Evolutionary conservation across 1,140 invertebrate genomes (phyloP), one percentile per base, ranked within the genome.

Genomic region (Trialeurodes vaporariorum): DNA sequence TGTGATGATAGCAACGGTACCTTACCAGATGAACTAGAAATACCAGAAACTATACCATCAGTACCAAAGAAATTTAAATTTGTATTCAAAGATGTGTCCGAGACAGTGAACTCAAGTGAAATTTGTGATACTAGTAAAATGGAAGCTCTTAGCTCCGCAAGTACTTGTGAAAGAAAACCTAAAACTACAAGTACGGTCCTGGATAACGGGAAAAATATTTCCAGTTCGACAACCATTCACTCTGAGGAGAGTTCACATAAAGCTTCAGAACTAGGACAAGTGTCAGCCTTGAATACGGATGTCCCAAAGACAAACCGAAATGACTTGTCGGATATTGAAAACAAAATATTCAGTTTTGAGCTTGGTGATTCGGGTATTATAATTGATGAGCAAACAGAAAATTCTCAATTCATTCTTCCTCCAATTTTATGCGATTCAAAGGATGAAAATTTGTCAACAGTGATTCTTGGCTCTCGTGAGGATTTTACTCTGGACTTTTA

Each of bases 391-490:
- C 17, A 22, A 27, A 40, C 26, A 12, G 23, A 49, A 61, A 61
- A 27, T 26, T 13, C 13, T n/a, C n/a, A 63, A 59, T 67, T 67
- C 21, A 34, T 67, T 17, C 26, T 67, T 1, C 58, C 26, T 17
- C 25, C 64, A 25, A 64, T 21, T 21, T 40, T 40, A 17, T 67
- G 21, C n/a, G 62, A 34, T 25, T 11, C 27, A 58, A 27, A 49
- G 26, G 58, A n/a, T 1, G 49, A 26, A 34, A 77, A 79, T 40
- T n/a, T n/a, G n/a, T n/a, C n/a, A n/a, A 76, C 79, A 34, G 81
- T 84, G 2, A 79, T 83, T 40, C 71, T 84, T 23, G 83, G 83
- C 1, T 80, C 82, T 0, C 83, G 81, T 70, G 81, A 83, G 72
- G 81, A 83, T 70, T 81, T 79, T 68, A 78, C 80, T 1, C 69